phyloP scores from a whole-genome alignment of 2,113 vertebrate species.

The Loxodonta africana region DNA sequence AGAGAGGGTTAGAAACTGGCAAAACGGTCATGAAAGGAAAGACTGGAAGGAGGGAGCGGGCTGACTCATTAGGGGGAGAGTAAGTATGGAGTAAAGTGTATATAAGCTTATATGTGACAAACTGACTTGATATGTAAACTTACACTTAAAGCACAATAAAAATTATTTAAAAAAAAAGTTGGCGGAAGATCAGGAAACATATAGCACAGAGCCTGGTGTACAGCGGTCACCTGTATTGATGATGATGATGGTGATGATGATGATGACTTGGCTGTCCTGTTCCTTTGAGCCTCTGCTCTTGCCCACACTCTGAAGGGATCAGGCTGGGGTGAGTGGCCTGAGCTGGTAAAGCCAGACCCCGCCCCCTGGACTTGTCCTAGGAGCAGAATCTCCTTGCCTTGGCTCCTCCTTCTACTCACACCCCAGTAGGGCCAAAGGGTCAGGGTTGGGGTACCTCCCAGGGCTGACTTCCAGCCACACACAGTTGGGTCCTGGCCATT shows the following conservation, averaged over 20 bases:
- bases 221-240: not conserved
- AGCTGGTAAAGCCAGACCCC: not conserved
- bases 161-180: no score
- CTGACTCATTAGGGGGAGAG: no score
- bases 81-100: no score
- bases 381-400: not conserved
- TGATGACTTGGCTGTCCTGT: no score
- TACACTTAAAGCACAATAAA: no score
- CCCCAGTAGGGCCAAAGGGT: not conserved
- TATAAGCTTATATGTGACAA: no score
- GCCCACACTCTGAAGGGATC: not conserved
- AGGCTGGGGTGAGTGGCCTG: not conserved
- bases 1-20: no score
- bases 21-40: no score
- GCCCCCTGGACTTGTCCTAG: not conserved
- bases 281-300: not conserved
- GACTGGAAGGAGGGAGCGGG: no score
- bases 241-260: not conserved
- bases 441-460: accelerated
- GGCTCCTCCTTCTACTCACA: not conserved
- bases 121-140: no score
- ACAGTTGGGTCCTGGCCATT: not conserved
- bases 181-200: not conserved
- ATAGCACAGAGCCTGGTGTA: accelerated
- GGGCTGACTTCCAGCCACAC: not conserved